Conservation (phyloP, 2,797 vertebrate species). For the Melanitta fusca region DNA sequence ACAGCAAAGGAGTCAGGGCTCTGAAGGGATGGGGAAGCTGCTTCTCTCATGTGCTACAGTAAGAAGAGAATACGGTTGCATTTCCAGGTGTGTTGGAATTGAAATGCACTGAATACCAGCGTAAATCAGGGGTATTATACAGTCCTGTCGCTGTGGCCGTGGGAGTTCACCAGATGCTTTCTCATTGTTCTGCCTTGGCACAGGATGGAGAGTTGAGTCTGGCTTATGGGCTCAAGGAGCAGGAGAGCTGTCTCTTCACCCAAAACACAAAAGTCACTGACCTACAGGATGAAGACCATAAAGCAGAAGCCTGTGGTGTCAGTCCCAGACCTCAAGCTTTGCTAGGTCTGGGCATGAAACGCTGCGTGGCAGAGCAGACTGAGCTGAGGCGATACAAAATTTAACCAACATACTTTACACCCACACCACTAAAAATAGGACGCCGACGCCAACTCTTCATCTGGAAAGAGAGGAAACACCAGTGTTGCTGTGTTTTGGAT, state of each 20-base stretch:
- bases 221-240: background rate
- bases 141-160: background rate
- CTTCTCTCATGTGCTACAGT: background rate
- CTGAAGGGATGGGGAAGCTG: background rate
- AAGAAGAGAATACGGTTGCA: background rate
- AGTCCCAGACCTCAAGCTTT: background rate
- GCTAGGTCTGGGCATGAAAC: background rate
- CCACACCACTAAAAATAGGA: conserved; percentile 53
- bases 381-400: background rate
- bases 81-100: background rate
- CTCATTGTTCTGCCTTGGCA: background rate
- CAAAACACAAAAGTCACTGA: background rate
- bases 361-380: background rate
- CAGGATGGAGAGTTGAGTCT: accelerated
- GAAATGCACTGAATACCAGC: background rate
- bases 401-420: conserved; percentile 30
- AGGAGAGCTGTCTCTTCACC: background rate
- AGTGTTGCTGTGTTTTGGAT: background rate
- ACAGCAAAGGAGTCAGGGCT: background rate
- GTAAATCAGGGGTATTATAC: background rate
- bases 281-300: background rate
- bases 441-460: background rate
- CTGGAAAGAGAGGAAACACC: conserved; percentile 8
- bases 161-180: background rate
- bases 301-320: background rate